phyloP scores from a whole-genome alignment of 1,140 invertebrate species.

The Samia ricini region DNA sequence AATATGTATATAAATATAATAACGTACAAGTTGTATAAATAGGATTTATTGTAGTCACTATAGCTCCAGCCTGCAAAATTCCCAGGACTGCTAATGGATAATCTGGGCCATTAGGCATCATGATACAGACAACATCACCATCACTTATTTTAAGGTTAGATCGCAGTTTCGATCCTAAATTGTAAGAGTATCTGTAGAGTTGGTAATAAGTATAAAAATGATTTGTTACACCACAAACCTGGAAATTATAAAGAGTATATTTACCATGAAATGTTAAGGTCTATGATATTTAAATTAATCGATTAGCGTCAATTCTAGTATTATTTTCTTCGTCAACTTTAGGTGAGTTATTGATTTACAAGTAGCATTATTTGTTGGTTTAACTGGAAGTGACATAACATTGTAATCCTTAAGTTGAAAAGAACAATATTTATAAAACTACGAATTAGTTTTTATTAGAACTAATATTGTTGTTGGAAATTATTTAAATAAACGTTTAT shows the following conservation, averaged over 20 bases:
- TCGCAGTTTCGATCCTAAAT: slow-evolving; percentile 82
- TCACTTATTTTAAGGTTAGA: slow-evolving; percentile 80
- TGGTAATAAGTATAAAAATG: slow-evolving; percentile 83
- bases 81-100: slow-evolving; percentile 83
- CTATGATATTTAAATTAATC: too few relatives aligned
- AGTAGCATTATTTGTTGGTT: too few relatives aligned
- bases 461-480: too few relatives aligned
- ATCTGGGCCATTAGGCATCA: slow-evolving; percentile 87
- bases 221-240: slow-evolving; percentile 85
- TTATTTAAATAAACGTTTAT: too few relatives aligned
- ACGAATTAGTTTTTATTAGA: too few relatives aligned
- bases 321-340: too few relatives aligned
- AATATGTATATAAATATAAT: neutral
- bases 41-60: slow-evolving; percentile 88
- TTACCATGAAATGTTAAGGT: neutral
- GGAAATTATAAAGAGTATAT: slow-evolving; percentile 23
- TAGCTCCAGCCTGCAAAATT: slow-evolving; percentile 82
- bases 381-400: too few relatives aligned
- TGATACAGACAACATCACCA: slow-evolving; percentile 84
- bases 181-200: slow-evolving; percentile 79
- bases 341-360: too few relatives aligned
- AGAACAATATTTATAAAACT: too few relatives aligned
- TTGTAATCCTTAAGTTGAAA: too few relatives aligned
- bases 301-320: too few relatives aligned
- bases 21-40: slow-evolving; percentile 85